Evolutionary conservation across 2,113 vertebrate species (phyloP).

Genomic region (Lathamus discolor): DNA sequence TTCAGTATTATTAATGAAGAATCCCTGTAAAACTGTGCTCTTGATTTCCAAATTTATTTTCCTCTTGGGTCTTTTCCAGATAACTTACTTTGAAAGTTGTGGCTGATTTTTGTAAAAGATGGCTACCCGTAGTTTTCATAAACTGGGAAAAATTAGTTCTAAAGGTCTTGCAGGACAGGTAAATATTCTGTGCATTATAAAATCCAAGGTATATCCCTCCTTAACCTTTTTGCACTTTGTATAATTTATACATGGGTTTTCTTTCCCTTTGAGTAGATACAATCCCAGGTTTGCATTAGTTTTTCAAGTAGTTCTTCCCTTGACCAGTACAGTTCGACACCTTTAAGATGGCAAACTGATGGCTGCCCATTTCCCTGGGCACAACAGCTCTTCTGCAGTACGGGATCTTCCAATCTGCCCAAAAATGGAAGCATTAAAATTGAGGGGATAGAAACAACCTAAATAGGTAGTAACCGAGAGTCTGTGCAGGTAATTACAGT

Average conservation of each 20-base stretch:
- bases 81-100: background rate
- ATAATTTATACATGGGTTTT: background rate
- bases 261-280: background rate
- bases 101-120: background rate
- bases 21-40: background rate
- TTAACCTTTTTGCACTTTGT: background rate
- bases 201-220: background rate
- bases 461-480: background rate
- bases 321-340: too few relatives aligned
- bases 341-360: background rate
- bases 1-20: background rate
- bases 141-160: background rate
- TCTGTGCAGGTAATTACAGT: background rate
- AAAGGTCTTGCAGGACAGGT: background rate
- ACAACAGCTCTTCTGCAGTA: background rate
- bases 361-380: background rate
- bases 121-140: fast-evolving
- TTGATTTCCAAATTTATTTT: background rate
- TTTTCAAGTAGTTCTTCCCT: background rate
- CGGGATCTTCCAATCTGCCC: background rate
- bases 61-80: background rate
- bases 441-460: background rate
- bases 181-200: background rate
- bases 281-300: background rate
- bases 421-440: background rate